Evolutionary conservation across 2,888 invertebrate genomes (phyloP).

Genomic region (Erpobdella octoculata): DNA sequence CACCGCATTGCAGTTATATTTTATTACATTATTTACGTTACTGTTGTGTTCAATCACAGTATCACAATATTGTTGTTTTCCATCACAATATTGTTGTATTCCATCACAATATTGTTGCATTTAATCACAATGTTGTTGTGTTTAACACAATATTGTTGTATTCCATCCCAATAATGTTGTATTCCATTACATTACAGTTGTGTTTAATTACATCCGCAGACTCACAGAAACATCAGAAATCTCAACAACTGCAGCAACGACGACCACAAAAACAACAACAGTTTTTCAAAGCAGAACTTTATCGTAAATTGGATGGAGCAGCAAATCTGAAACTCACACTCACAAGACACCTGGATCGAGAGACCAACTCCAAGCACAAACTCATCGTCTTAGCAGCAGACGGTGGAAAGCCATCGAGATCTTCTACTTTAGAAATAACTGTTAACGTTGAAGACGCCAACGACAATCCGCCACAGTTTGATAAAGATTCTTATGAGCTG

Average conservation of each 20-base stretch:
- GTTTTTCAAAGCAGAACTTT: not conserved
- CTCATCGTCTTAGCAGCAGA: slow-evolving; percentile 54
- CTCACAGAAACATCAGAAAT: not conserved
- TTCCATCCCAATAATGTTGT: too few relatives aligned
- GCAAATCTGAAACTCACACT: slow-evolving; percentile 14
- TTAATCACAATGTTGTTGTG: too few relatives aligned
- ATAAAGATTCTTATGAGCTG: slow-evolving; percentile 72
- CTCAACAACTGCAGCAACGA: not conserved
- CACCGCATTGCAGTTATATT: too few relatives aligned
- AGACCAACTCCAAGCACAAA: not conserved
- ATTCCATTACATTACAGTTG: too few relatives aligned
- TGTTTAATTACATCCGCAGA: not conserved
- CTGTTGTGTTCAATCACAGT: too few relatives aligned
- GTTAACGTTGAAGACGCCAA: slow-evolving; percentile 73
- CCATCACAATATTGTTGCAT: too few relatives aligned
- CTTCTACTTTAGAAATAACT: slow-evolving; percentile 31
- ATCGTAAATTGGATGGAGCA: slow-evolving; percentile 14
- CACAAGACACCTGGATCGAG: slow-evolving; percentile 15
- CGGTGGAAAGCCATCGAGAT: slow-evolving; percentile 36
- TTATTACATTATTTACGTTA: too few relatives aligned
- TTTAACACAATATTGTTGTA: too few relatives aligned
- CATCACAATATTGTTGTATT: too few relatives aligned
- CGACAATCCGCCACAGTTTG: slow-evolving; percentile 76
- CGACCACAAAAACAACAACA: not conserved
- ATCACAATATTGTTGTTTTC: too few relatives aligned